Conservation (phyloP, 2,888 invertebrate genomes). For the Lasioglossum morio region DNA sequence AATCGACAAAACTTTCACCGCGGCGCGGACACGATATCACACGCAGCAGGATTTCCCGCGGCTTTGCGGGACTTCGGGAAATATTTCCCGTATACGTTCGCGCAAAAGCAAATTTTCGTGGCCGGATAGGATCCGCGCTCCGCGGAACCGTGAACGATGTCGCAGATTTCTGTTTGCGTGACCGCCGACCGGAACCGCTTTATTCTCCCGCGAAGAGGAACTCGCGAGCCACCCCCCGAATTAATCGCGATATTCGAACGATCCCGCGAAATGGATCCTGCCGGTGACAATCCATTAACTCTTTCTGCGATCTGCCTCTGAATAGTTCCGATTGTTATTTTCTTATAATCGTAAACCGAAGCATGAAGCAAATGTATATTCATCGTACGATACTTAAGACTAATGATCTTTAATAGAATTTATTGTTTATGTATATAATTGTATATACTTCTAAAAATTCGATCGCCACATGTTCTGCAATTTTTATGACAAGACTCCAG, state of each 20-base stretch:
- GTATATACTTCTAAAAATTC: too few species aligned
- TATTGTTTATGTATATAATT: too few species aligned
- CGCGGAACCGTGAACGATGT: conserved; percentile 11
- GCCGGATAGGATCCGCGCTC: neutral
- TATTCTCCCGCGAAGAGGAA: neutral
- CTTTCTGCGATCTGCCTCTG: neutral
- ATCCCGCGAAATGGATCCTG: neutral
- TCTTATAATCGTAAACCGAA: neutral
- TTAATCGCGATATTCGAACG: conserved; percentile 18
- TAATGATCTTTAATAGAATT: neutral
- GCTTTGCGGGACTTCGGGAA: conserved; percentile 74
- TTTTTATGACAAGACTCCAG: too few species aligned
- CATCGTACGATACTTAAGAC: neutral
- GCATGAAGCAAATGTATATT: neutral
- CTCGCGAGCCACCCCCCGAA: neutral
- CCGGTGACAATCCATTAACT: neutral
- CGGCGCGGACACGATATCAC: conserved; percentile 61
- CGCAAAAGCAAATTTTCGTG: conserved; percentile 71
- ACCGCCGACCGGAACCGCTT: conserved; percentile 1
- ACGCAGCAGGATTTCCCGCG: conserved; percentile 73
- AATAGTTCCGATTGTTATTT: neutral
- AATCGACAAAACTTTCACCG: conserved; percentile 71
- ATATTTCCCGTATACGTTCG: conserved; percentile 73
- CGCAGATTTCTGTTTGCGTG: conserved; percentile 61
- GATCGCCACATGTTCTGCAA: too few species aligned